These are phyloP conservation scores for Moxostoma hubbsi DNA, from an alignment of 2,797 vertebrate genomes.

Conservation along the genomic window DNA sequence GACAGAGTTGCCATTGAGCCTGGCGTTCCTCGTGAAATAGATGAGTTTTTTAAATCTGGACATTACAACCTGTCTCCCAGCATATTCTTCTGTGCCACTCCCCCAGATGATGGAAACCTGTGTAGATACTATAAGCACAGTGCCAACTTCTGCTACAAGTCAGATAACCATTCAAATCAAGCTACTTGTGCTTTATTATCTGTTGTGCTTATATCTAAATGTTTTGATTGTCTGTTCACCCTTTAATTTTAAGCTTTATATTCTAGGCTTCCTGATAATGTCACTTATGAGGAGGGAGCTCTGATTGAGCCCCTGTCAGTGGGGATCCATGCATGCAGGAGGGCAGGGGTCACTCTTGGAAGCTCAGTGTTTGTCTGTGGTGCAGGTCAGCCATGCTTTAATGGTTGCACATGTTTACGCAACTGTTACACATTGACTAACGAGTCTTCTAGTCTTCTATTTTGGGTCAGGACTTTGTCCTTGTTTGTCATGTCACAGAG, in stretches of 20 bases:
- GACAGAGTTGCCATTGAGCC: slow-evolving; percentile 95
- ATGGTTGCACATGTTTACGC: background rate
- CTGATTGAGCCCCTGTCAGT: slow-evolving; percentile 95
- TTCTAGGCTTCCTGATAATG: slow-evolving; percentile 89
- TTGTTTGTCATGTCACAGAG: background rate
- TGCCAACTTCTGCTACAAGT: slow-evolving; percentile 97
- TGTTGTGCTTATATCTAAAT: background rate
- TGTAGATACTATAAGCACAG: slow-evolving; percentile 92
- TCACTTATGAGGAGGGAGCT: slow-evolving; percentile 96
- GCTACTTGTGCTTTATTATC: too few species aligned
- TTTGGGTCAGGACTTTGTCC: background rate
- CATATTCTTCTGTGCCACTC: slow-evolving; percentile 94
- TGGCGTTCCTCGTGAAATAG: slow-evolving; percentile 84
- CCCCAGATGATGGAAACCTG: slow-evolving; percentile 92
- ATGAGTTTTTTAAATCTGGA: slow-evolving; percentile 91
- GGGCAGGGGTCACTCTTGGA: slow-evolving; percentile 87
- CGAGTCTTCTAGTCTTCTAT: background rate
- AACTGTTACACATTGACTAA: slow-evolving; percentile 34
- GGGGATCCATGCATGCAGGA: slow-evolving; percentile 92
- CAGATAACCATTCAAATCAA: slow-evolving; percentile 57
- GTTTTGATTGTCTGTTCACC: background rate
- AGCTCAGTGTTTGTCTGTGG: slow-evolving; percentile 90
- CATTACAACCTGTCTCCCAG: slow-evolving; percentile 92
- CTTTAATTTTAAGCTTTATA: background rate
- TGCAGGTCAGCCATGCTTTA: slow-evolving; percentile 79